Percentiles rank a stretch among this genome's conserved stretches.
Evolutionary conservation across 2,888 invertebrate species (phyloP).

Genomic region (Sesia bembeciformis): DNA sequence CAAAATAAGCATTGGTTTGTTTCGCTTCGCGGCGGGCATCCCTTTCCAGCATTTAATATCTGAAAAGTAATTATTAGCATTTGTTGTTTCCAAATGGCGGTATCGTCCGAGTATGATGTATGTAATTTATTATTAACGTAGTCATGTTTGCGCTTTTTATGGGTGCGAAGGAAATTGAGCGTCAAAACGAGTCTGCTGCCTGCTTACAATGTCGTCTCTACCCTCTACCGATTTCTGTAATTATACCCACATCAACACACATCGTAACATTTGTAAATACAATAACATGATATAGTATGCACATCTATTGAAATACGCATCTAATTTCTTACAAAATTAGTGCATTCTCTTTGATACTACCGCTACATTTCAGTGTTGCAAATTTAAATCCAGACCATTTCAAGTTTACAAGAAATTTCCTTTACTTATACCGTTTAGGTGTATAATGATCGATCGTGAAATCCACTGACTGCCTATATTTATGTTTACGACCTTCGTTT

Average conservation of each 20-base stretch:
- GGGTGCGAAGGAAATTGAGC: slow-evolving; percentile 44
- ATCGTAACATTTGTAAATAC: no score
- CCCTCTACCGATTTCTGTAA: neutral
- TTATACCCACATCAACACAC: neutral
- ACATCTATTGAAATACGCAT: no score
- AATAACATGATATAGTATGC: no score
- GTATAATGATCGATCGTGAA: neutral
- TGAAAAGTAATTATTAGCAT: slow-evolving; percentile 46
- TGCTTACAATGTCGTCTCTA: slow-evolving; percentile 38
- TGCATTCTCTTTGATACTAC: no score
- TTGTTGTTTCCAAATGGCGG: slow-evolving; percentile 46
- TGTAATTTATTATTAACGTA: slow-evolving; percentile 56
- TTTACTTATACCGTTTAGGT: neutral
- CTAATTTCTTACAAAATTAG: no score
- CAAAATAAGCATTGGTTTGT: slow-evolving; percentile 30
- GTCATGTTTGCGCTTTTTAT: slow-evolving; percentile 50
- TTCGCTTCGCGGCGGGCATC: slow-evolving; percentile 15
- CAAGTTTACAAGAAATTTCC: neutral
- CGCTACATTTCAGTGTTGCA: no score
- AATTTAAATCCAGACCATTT: no score
- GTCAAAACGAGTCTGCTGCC: slow-evolving; percentile 30
- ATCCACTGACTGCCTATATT: slow-evolving; percentile 33
- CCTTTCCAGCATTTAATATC: slow-evolving; percentile 33
- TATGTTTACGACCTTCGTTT: slow-evolving; percentile 54
- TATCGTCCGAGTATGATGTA: slow-evolving; percentile 38